Conservation (phyloP, 2,888 invertebrate species). For the Agrochola lychnidis region DNA sequence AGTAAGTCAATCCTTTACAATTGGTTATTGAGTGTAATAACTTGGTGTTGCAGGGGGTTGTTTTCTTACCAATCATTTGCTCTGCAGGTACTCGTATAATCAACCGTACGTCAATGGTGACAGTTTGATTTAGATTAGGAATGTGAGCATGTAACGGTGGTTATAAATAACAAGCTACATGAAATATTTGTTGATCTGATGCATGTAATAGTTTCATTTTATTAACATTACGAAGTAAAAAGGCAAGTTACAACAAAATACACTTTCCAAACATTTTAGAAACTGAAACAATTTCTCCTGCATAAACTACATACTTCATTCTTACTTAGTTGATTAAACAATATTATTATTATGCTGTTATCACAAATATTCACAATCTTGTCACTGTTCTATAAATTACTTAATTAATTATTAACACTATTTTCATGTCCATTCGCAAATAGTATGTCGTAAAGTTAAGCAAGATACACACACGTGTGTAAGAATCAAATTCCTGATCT, state of each 20-base stretch:
- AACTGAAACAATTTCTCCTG: background rate
- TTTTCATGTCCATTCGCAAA: conserved; percentile 29
- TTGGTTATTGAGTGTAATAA: background rate
- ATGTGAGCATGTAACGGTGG: conserved; percentile 35
- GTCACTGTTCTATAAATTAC: conserved; percentile 45
- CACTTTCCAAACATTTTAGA: background rate
- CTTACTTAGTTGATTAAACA: conserved; percentile 21
- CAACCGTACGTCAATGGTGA: background rate
- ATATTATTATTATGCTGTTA: conserved; percentile 49
- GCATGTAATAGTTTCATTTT: conserved; percentile 13
- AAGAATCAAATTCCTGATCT: background rate
- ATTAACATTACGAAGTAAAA: conserved; percentile 28
- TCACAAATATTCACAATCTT: conserved; percentile 58
- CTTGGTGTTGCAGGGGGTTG: too few relatives aligned
- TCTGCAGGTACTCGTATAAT: background rate
- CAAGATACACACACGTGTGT: background rate
- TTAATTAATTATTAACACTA: conserved; percentile 35
- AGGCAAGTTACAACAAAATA: conserved; percentile 13
- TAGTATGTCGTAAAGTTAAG: background rate
- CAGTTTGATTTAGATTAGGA: background rate
- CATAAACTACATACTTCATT: background rate
- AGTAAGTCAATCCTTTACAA: conserved; percentile 8
- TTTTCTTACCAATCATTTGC: background rate
- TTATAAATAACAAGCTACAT: conserved; percentile 26
- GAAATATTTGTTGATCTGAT: conserved; percentile 6